Base-by-base conservation (phyloP, 2,888 invertebrate genomes). In the Lasioglossum vierecki region DNA sequence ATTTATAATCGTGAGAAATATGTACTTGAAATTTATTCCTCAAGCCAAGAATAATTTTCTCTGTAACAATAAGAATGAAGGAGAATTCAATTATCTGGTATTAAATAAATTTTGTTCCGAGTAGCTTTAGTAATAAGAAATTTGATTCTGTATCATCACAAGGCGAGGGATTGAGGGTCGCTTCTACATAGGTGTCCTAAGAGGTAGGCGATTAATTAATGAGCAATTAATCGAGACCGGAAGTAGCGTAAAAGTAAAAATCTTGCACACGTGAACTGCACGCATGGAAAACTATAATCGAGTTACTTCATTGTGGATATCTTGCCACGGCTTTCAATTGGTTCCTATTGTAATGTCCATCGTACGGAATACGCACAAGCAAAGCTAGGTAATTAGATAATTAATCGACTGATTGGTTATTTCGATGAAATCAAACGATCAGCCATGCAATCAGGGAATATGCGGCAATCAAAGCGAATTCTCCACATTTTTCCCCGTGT, bases 291-390 rank as follows among this genome's bases (percentile, higher is more conserved):
- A 68, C 77, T 75, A 73, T 53, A 73, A 79, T 76, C 74, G 76
- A 79, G 82, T 80, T 83, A 79, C 79, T 76, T 73, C 39, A 75
- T 82, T 39, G 83, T 73, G 80, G 76, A 22, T 76, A 44, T 35
- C 53, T 74, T 49, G 41, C 63, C 81, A 83, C 86, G 60, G 83
- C 78, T 80, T 85, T 73, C 83, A 84, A 85, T 88, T 82, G 85
- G 91, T 90, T 91, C 90, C 91, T 91, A 88, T 79, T 22, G 60
- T 82, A 78, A 84, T 70, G 79, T 88, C 73, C 83, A 88, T 84
- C 75, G 68, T 74, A 80, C 88, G 68, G 75, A 84, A 88, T 84
- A 84, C 89, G 90, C 90, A 90, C 90, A 91, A 90, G 80, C 83
- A 86, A 68, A 70, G 70, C 15, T 91, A 90, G 82, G 35, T 81